Conservation (phyloP, 2,797 vertebrate genomes). For the Heterohyrax brucei region DNA sequence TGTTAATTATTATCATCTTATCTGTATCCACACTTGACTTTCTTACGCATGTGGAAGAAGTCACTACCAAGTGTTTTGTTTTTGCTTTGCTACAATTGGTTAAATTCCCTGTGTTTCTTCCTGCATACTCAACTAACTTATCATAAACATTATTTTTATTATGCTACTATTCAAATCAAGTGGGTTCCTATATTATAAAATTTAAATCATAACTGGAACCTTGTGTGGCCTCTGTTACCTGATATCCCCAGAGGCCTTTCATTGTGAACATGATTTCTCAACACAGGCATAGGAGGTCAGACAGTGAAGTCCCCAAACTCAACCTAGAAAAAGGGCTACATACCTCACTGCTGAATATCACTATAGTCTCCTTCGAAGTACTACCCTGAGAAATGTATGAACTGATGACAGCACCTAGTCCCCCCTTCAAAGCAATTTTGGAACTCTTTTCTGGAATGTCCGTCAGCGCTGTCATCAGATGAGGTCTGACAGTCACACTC, state of each 20-base stretch:
- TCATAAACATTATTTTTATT: neutral
- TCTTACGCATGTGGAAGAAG: neutral
- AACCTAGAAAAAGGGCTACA: too few species aligned
- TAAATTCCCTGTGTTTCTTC: neutral
- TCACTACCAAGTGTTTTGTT: neutral
- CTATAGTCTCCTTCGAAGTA: too few species aligned
- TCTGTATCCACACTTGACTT: neutral
- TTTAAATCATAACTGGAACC: neutral
- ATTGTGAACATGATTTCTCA: neutral
- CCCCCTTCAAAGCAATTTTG: too few species aligned
- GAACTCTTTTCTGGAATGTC: too few species aligned
- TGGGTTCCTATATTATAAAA: neutral
- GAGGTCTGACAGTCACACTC: too few species aligned
- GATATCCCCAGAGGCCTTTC: neutral
- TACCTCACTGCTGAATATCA: too few species aligned
- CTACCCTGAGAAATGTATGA: too few species aligned
- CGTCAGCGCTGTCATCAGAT: too few species aligned
- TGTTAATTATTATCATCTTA: neutral
- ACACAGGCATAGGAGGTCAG: neutral
- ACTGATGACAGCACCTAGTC: too few species aligned
- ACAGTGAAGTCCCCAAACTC: too few species aligned
- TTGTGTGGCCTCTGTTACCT: neutral
- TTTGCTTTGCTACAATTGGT: neutral
- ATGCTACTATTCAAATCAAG: neutral
- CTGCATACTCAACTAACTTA: neutral